Base-by-base conservation (phyloP, 2,888 invertebrate species). In the Allygus modestus region DNA sequence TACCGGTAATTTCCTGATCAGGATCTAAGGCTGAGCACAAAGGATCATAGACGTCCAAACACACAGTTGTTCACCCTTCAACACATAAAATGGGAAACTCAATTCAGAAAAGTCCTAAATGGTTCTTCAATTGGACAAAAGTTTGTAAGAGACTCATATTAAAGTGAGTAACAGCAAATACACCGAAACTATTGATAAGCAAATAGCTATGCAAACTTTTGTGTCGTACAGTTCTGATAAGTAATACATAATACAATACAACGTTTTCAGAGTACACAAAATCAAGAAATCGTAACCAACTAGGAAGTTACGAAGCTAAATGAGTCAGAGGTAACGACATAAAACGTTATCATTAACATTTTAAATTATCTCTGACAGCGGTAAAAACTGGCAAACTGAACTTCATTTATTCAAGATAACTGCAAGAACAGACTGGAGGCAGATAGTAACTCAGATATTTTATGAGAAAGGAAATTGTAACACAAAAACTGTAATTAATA, bases 121-220 rank as follows among this genome's bases (percentile, higher is more conserved):
- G 23, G 58, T 2, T 23, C 15, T 58, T 58, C 20, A n/a, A 46
- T 17, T 4, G 4, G 58, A 23, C 58, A 58, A 1, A 58, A 31
- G 2, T 23, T 54, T 20, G 23, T 54, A 20, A 54, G 4, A 4
- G 15, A 65, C 17, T 77, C 46, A 77, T 77, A 77, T 77, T 46
- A 77, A 26, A 23, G 75, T 77, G 37, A 77, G 75, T 28, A 77
- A 77, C 46, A 77, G n/a, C 28, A 77, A 46, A 77, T 77, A 77
- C 0, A 77, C 75, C 26, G 75, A 77, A 26, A 77, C 41, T 77
- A 77, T 77, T 17, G 75, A 77, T 17, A 77, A 20, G 46, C 75
- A 77, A 46, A 77, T 77, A 5, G 75, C 17, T 23, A 77, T 46
- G 28, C 75, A 77, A 43, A 77, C 75, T 46, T 77, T 77, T 7